Conservation (phyloP, 2,888 invertebrate genomes). For the Pristionchus arcanus region DNA sequence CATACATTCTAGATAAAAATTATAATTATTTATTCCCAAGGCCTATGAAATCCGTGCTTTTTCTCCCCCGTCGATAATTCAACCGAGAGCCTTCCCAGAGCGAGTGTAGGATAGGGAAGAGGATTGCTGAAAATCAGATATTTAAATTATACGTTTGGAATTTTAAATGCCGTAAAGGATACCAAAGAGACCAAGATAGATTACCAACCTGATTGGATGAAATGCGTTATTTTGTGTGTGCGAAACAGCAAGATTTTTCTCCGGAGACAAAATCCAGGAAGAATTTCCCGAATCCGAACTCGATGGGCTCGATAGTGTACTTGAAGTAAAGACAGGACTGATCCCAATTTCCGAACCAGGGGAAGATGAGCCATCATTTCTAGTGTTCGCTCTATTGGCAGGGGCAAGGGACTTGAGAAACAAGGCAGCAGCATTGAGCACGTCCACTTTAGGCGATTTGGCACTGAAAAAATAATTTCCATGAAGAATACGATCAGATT, state of each 20-base stretch:
- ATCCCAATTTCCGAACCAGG: not conserved
- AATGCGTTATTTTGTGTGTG: not conserved
- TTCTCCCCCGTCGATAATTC: not conserved
- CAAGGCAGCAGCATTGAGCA: not conserved
- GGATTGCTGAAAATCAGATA: not conserved
- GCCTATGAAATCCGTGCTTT: not conserved
- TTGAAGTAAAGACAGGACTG: not conserved
- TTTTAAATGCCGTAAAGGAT: not conserved
- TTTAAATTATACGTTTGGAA: not conserved
- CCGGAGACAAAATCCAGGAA: not conserved
- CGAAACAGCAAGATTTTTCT: not conserved
- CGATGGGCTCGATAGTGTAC: not conserved
- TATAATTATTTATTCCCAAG: not conserved
- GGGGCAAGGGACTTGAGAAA: not conserved
- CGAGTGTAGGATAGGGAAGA: not conserved
- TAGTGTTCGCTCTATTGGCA: not conserved
- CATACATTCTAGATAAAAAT: too few species aligned
- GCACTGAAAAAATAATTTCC: not conserved
- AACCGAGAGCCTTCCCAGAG: too few species aligned
- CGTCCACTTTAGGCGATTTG: not conserved
- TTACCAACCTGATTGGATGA: not conserved
- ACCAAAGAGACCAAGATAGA: too few species aligned
- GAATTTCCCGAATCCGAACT: not conserved
- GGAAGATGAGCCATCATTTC: not conserved
- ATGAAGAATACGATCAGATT: too few species aligned